Evolutionary conservation across 1,140 invertebrate species (phyloP), one percentile per base, ranked within the genome.

Genomic region (Zaprionus camerounensis): DNA sequence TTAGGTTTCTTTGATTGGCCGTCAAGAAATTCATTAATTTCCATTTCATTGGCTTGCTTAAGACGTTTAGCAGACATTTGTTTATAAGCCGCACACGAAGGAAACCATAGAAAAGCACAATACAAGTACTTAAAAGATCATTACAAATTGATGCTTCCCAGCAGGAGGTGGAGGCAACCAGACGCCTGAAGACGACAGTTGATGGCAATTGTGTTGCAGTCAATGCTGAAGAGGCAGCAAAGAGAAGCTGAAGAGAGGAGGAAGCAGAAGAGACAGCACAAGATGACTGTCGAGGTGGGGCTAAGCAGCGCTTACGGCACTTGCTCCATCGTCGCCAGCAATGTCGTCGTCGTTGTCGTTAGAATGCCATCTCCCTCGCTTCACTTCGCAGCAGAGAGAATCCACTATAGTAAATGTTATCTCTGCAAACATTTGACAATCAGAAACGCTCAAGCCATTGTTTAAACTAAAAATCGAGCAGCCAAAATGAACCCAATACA

Each of bases 351-450:
- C 64, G 24, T 36, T 63, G 66, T 72, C 80, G 56, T 85, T 69
- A 80, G 46, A 78, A 76, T 78, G 70, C 46, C 84, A 90, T 90
- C 82, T 82, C 17, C 72, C 77, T 61, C 74, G 78, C 81, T 81
- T 73, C 76, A 80, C 57, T 85, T 44, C 41, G 73, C 71, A 82
- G 46, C 46, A 44, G 6, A 38, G 34, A 44, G 41, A 88, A 88
- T 91, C 85, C 85, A 74, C 72, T 59, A 90, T 90, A 71, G 85
- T 82, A 88, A 88, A 88, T 88, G 85, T 88, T 88, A 88, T 88
- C 85, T 88, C 76, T 71, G 85, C 85, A 90, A 88, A 88, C 85
- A 88, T 88, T 88, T 88, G 85, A 88, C 85, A 88, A 88, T 88
- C 85, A 88, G 80, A 88, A 88, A 90, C 90, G 85, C 71, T 90